These are phyloP conservation scores for Lithobates sylvaticus DNA, from an alignment of 2,797 vertebrate genomes.

Conservation along the genomic window DNA sequence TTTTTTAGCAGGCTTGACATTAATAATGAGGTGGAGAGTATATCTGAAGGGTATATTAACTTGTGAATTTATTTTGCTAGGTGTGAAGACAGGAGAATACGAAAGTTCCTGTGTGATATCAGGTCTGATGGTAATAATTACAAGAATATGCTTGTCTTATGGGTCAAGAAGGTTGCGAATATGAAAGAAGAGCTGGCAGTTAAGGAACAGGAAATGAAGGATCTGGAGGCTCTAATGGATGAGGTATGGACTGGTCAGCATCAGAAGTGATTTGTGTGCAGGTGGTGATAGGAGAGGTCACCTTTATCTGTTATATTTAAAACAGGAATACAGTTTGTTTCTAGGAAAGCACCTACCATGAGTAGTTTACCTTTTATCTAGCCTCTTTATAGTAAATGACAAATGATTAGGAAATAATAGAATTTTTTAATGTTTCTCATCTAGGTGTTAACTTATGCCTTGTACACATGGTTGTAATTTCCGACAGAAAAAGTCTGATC, in stretches of 20 bases:
- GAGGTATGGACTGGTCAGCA: constrained; percentile 69
- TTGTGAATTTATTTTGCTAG: constrained; percentile 68
- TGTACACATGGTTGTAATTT: too few relatives aligned
- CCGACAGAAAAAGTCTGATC: too few relatives aligned
- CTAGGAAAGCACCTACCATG: too few relatives aligned
- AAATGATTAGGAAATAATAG: too few relatives aligned
- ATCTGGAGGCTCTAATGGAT: constrained; percentile 71
- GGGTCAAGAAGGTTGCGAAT: constrained; percentile 74
- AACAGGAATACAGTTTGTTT: too few relatives aligned
- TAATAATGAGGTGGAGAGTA: not conserved
- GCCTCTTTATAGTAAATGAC: too few relatives aligned
- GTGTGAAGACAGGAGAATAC: constrained; percentile 81
- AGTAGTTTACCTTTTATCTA: too few relatives aligned
- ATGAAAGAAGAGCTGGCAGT: constrained; percentile 82
- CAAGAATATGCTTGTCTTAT: constrained; percentile 72
- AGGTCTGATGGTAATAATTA: constrained; percentile 72
- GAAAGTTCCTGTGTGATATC: constrained; percentile 76
- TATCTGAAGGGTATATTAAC: not conserved
- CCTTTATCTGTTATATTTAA: not conserved
- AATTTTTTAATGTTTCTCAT: too few relatives aligned
- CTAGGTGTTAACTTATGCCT: too few relatives aligned
- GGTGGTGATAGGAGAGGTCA: constrained; percentile 8
- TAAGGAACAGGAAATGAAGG: constrained; percentile 72
- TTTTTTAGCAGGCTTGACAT: not conserved
- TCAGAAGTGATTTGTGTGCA: not conserved